Evolutionary conservation across 2,888 invertebrate species (phyloP), one percentile per base, ranked within the genome.

Genomic region (Lucinisca nassula): DNA sequence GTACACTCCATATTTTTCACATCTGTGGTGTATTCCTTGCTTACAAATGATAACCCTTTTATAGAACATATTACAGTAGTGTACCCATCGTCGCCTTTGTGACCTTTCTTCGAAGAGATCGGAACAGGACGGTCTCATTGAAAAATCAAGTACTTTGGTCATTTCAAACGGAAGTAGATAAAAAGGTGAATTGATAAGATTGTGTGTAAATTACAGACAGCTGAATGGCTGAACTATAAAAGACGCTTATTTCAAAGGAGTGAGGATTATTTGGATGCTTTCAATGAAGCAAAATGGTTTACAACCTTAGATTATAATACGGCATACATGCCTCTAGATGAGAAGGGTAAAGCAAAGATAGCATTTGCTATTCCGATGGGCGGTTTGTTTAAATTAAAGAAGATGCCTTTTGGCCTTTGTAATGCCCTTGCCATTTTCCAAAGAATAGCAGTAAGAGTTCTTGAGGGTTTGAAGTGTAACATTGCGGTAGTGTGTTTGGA

Each of bases 381-480:
- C 4, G 55, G 55, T 8, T 55, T 55, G 55, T 55, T n/a, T n/a
- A 8, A 55, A 21, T 55, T 55, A 14, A 17, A 40, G 14, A 40
- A 8, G n/a, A 55, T 55, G 55, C 55, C 55, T 8, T 55, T 55
- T 55, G 55, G 55, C 4, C n/a, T 55, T 4, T 55, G 55, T 21
- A 55, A 55, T 55, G 55, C 55, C 21, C 55, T 21, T 4, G 55
- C 55, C 21, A 55, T 21, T n/a, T 55, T 55, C 21, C 55, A 55
- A 55, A 55, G 55, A n/a, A 73, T 89, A 12, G 55, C 79, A 1
- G 79, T 82, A 74, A 72, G 82, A 12, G 90, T 83, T 10, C 40
- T 90, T 10, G 24, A 74, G 0, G 89, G 30, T 58, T 70, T 70
- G 21, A 10, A 70, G 27, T 70, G 70, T 10, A 6, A 30, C 30